Percentiles rank a stretch among this genome's conserved stretches.
Evolutionary conservation across 2,113 vertebrate genomes (phyloP).

Genomic region (Misgurnus anguillicaudatus): DNA sequence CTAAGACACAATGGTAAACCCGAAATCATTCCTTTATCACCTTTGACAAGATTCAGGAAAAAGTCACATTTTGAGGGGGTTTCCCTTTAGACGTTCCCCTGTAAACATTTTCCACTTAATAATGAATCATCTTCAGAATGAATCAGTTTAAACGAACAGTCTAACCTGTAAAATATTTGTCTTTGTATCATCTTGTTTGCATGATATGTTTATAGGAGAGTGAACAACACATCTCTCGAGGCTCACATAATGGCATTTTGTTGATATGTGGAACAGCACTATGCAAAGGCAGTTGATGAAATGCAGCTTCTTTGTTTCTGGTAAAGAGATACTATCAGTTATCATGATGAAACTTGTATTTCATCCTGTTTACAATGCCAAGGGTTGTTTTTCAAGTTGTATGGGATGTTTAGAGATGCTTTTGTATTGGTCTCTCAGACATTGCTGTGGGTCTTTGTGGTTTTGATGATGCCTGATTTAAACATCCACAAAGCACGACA

Average conservation of each 20-base stretch:
- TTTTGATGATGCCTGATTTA: background rate
- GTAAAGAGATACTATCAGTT: conserved; percentile 1
- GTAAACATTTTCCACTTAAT: background rate
- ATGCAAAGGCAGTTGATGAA: background rate
- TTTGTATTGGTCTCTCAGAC: background rate
- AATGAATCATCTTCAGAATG: background rate
- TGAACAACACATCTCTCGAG: background rate
- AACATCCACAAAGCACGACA: background rate
- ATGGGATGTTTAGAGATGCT: conserved; percentile 21
- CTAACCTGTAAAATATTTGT: background rate
- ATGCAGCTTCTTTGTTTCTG: background rate
- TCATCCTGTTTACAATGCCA: background rate
- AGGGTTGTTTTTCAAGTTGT: background rate
- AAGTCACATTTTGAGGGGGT: background rate
- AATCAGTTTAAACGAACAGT: background rate
- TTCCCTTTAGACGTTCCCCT: background rate
- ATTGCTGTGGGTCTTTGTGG: conserved; percentile 14
- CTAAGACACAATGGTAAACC: background rate
- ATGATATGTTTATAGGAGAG: background rate
- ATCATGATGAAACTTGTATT: background rate
- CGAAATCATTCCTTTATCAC: background rate
- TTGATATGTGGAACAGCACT: background rate
- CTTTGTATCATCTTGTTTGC: conserved; percentile 1
- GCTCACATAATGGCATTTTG: background rate
- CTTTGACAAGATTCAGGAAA: background rate